A percentile compares a stretch with the other conserved stretches of the same genome.
phyloP scores from a whole-genome alignment of 2,113 vertebrate genomes.

The Xyrauchen texanus region DNA sequence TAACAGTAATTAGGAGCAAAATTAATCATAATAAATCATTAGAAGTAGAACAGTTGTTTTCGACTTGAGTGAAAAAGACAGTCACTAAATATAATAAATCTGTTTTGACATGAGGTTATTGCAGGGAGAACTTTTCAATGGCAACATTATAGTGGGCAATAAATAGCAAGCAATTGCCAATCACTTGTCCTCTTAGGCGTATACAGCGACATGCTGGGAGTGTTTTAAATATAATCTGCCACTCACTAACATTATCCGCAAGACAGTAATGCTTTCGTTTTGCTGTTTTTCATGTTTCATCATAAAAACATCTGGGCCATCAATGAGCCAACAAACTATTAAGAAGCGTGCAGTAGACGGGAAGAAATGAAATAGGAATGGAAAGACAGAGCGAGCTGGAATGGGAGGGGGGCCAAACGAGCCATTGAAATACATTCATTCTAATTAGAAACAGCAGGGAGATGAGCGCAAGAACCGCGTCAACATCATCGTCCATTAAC shows the following conservation, averaged over 20 bases:
- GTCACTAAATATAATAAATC: constrained; percentile 18
- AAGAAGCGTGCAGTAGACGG: constrained; percentile 58
- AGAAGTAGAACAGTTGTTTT: constrained; percentile 22
- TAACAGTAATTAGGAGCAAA: constrained; percentile 36
- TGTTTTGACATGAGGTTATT: constrained; percentile 22
- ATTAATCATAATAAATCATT: constrained; percentile 47
- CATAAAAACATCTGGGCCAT: constrained; percentile 70
- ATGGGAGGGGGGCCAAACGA: constrained; percentile 62
- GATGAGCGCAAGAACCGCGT: constrained; percentile 63
- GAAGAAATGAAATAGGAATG: constrained; percentile 49
- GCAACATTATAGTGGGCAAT: constrained; percentile 6
- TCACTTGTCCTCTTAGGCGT: neutral
- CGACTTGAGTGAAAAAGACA: constrained; percentile 2
- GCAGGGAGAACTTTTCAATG: constrained; percentile 32
- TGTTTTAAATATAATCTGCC: constrained; percentile 51
- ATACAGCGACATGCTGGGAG: neutral
- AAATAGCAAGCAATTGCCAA: constrained; percentile 36
- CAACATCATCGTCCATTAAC: constrained; percentile 73
- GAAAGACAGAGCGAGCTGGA: constrained; percentile 36
- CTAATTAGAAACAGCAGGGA: constrained; percentile 76
- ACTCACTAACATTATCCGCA: constrained; percentile 53
- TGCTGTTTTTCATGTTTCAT: constrained; percentile 64
- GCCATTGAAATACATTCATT: constrained; percentile 74
- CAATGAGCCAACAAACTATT: constrained; percentile 72
- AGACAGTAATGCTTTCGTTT: constrained; percentile 58